Evolutionary conservation across 2,797 vertebrate genomes (phyloP).

Genomic region (Cuculus canorus): DNA sequence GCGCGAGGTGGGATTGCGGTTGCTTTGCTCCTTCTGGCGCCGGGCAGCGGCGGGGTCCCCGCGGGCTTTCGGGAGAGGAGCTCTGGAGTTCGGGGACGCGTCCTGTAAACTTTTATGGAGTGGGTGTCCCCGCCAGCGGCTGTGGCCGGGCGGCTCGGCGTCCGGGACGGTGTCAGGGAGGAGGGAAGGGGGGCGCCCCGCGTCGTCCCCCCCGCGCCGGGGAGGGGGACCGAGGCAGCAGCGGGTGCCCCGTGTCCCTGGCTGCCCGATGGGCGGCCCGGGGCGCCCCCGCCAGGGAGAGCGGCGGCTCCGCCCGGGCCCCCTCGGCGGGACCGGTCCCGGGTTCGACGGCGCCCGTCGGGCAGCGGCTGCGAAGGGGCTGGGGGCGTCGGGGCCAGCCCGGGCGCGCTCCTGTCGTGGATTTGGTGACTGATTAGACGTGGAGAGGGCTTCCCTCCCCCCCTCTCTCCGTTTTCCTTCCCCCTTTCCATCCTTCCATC

Average conservation of each 20-base stretch:
- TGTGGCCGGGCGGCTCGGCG: neutral
- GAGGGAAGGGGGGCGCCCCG: neutral
- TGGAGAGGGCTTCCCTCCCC: constrained; percentile 62
- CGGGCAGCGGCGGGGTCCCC: neutral
- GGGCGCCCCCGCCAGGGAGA: neutral
- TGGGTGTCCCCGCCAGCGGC: neutral
- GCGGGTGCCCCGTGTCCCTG: neutral
- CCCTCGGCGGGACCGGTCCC: neutral
- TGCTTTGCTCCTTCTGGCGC: neutral
- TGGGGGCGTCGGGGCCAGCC: neutral
- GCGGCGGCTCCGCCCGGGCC: neutral
- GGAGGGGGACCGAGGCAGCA: neutral
- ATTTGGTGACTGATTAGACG: constrained; percentile 76
- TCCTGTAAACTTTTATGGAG: constrained; percentile 51
- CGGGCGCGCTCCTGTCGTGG: constrained; percentile 62
- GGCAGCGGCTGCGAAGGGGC: neutral
- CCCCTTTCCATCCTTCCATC: neutral
- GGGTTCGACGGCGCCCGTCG: neutral
- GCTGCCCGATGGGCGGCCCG: neutral
- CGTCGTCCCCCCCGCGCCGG: neutral
- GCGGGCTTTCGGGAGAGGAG: neutral
- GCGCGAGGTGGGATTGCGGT: neutral
- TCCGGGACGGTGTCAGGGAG: neutral
- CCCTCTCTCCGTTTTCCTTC: neutral
- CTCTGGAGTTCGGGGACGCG: constrained; percentile 11